Evolutionary conservation across 2,888 invertebrate species (phyloP).

Genomic region (Salticus scenicus): DNA sequence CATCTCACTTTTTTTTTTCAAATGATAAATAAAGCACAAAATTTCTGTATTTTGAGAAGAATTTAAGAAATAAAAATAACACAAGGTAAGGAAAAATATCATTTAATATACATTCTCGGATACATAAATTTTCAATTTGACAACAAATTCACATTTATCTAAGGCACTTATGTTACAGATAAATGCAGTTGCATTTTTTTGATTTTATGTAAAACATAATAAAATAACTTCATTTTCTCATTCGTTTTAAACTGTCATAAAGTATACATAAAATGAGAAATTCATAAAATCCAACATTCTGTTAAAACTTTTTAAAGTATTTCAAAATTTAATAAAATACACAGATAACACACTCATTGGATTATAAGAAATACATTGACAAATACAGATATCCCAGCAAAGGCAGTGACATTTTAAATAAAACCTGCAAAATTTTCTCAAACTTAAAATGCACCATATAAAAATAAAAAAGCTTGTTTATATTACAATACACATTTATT

Average conservation of each 20-base stretch:
- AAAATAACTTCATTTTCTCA: background rate
- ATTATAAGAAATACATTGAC: background rate
- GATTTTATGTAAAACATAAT: slow-evolving; percentile 6
- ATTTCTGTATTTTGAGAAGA: no score
- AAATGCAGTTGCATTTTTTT: slow-evolving; percentile 38
- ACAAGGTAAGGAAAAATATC: slow-evolving; percentile 29
- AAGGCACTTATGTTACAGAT: slow-evolving; percentile 56
- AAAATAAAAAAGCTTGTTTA: no score
- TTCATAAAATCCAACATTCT: background rate
- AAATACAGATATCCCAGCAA: background rate
- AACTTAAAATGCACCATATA: no score
- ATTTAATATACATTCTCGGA: slow-evolving; percentile 57
- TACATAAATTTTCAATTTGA: slow-evolving; percentile 33
- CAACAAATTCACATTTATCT: slow-evolving; percentile 38
- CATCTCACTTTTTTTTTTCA: no score
- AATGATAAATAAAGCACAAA: no score
- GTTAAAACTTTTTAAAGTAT: background rate
- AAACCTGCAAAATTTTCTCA: background rate
- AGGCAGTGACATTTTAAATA: background rate
- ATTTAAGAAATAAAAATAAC: slow-evolving; percentile 9
- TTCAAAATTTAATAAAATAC: background rate
- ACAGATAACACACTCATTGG: background rate
- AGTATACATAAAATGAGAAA: background rate
- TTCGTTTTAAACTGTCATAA: slow-evolving; percentile 1
- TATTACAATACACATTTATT: no score